A percentile compares a stretch with the other conserved stretches of the same genome.
phyloP scores from a whole-genome alignment of 2,797 vertebrate species.

The Nothura maculosa region DNA sequence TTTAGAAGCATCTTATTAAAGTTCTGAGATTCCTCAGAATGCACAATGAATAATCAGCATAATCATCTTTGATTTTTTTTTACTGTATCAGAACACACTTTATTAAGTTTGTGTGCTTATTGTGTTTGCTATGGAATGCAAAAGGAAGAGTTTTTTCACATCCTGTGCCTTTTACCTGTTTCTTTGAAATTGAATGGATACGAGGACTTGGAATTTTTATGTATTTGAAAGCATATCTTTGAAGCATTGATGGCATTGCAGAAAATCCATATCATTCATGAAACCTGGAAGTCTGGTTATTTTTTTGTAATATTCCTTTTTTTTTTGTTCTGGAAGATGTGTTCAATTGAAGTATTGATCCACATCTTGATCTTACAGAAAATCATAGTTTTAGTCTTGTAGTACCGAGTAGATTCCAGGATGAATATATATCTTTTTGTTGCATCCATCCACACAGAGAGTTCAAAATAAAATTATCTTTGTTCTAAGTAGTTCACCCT shows the following conservation, averaged over 20 bases:
- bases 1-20: too few species aligned
- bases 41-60: not conserved
- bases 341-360: constrained; percentile 25
- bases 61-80: not conserved
- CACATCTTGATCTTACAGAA: not conserved
- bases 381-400: not conserved
- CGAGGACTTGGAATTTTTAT: not conserved
- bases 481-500: not conserved
- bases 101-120: not conserved
- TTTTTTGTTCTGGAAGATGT: not conserved
- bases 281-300: not conserved
- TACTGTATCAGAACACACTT: not conserved
- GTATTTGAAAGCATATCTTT: not conserved
- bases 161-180: not conserved
- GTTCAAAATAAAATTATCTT: not conserved
- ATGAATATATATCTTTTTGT: not conserved
- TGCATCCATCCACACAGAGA: not conserved
- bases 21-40: not conserved
- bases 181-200: not conserved
- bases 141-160: not conserved
- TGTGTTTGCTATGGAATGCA: not conserved
- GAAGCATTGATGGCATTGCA: not conserved
- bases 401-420: not conserved
- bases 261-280: not conserved
- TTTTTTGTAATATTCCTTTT: not conserved